Evolutionary conservation across 2,797 vertebrate species (phyloP).

Genomic region (Leucoraja ocellata): DNA sequence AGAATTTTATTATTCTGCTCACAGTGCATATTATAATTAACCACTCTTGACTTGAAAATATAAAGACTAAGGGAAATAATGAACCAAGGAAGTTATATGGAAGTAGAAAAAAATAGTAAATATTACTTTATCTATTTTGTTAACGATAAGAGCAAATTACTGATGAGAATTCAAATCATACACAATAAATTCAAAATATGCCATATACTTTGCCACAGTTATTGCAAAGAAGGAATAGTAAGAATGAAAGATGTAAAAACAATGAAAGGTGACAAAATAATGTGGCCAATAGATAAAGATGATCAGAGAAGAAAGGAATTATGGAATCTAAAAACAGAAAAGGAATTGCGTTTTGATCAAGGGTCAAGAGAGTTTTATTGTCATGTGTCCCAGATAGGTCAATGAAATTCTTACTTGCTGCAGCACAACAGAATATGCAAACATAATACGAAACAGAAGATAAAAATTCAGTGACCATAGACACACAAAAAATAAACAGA

Average conservation of each 20-base stretch:
- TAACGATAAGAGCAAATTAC: neutral
- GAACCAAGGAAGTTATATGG: neutral
- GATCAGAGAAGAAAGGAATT: neutral
- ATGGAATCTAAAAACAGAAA: neutral
- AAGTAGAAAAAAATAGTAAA: neutral
- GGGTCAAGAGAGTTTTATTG: no score
- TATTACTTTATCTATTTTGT: neutral
- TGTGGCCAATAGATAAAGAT: neutral
- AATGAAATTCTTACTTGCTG: no score
- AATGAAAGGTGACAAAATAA: neutral
- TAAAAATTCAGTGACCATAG: no score
- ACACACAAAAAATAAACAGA: no score
- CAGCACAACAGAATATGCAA: no score
- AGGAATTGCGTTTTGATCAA: neutral
- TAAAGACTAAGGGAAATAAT: neutral
- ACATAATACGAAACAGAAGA: no score
- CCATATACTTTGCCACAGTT: neutral
- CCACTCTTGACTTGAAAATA: neutral
- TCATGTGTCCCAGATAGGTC: no score
- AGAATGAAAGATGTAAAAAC: neutral
- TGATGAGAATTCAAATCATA: neutral
- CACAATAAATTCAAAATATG: neutral
- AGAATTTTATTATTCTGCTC: no score
- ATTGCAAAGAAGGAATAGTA: neutral
- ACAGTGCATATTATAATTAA: no score